Base-by-base conservation (phyloP, 2,888 invertebrate genomes). In the Drosophila anomelani region DNA sequence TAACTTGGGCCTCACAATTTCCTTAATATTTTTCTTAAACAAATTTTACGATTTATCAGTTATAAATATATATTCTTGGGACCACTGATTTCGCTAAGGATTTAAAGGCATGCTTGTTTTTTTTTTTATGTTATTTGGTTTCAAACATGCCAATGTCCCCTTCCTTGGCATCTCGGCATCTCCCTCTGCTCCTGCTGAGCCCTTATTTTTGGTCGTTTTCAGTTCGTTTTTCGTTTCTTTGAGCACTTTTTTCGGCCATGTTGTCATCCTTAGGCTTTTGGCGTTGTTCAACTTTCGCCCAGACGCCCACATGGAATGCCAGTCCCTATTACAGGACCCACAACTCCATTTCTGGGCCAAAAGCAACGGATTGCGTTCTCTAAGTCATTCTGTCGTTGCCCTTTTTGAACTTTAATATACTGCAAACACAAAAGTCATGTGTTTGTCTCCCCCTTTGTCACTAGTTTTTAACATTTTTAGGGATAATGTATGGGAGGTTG, bases 211-310 rank as follows among this genome's bases (percentile, higher is more conserved):
- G 36, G 36, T 53, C 51, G 51, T 36, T 53, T 53, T 53, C 51
- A 53, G 51, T 36, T 36, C 34, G 51, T 68, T 64, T 60, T 63
- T 36, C 51, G 46, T 39, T 77, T 39, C 20, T n/a, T 62, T 74
- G 57, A 61, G 44, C 58, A n/a, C n/a, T 43, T 66, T 66, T 67
- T 68, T 44, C 29, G 60, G 53, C 36, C 57, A 49, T 70, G 53
- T 68, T 79, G 80, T 67, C 80, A 74, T 71, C 78, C 80, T 75
- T 77, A 77, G 85, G 85, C 85, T 79, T 77, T 67, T 77, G 64
- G 72, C 72, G 64, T 54, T 81, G 83, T 75, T 85, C 75, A 77
- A 80, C 75, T 71, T 49, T 67, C 75, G 66, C 70, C 68, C 68
- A 62, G 68, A 70, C 72, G 77, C 85, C 71, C 82, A 54, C 68